Evolutionary conservation across 2,113 vertebrate genomes (phyloP).

Genomic region (Gallinago jamesoni): DNA sequence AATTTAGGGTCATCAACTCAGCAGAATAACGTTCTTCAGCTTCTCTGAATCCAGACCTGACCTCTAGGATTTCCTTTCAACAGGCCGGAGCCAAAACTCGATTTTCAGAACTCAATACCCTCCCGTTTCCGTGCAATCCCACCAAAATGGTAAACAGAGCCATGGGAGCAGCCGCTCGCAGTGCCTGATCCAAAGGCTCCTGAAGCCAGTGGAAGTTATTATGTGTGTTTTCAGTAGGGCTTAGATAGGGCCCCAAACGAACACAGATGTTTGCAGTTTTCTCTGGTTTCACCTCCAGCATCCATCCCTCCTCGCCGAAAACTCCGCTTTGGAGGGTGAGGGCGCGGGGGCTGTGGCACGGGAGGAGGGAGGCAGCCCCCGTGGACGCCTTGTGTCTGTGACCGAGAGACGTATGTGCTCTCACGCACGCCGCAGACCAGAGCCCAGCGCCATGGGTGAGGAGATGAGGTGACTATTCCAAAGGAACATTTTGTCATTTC

Average conservation of each 20-base stretch:
- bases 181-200: not conserved
- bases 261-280: slow-evolving; percentile 33
- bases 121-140: not conserved
- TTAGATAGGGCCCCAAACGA: not conserved
- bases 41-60: not conserved
- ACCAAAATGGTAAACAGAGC: slow-evolving; percentile 9
- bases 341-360: not conserved
- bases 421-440: not conserved
- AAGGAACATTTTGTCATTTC: slow-evolving; percentile 46
- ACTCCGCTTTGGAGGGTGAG: not conserved
- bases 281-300: slow-evolving; percentile 6
- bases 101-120: slow-evolving; percentile 12
- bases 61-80: not conserved
- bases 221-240: not conserved
- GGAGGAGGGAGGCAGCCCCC: not conserved
- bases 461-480: slow-evolving; percentile 23
- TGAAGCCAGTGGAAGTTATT: slow-evolving; percentile 18
- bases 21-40: not conserved
- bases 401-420: not conserved
- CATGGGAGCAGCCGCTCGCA: not conserved
- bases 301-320: not conserved
- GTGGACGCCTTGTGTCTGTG: fast-evolving
- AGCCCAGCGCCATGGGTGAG: not conserved
- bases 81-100: not conserved
- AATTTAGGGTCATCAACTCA: not conserved